Conservation (phyloP, 2,888 invertebrate species). For the Xestia xanthographa region DNA sequence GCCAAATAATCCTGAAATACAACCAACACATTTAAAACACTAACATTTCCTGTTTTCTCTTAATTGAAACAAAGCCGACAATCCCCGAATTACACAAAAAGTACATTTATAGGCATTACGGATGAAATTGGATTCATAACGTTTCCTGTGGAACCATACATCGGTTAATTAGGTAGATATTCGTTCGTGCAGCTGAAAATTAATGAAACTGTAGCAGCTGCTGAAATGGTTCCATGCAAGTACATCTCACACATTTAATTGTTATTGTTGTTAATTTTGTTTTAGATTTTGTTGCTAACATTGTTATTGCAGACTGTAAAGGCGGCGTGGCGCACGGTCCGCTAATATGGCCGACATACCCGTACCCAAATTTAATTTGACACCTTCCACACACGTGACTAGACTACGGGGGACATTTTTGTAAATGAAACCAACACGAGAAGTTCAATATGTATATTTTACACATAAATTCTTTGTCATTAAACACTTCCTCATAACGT, state of each 20-base stretch:
- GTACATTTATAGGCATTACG: background rate
- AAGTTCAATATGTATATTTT: constrained; percentile 78
- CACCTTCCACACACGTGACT: constrained; percentile 56
- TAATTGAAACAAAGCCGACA: background rate
- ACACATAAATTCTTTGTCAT: constrained; percentile 87
- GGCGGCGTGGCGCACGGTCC: constrained; percentile 41
- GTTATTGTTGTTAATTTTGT: constrained; percentile 64
- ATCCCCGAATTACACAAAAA: background rate
- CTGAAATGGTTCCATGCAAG: constrained; percentile 36
- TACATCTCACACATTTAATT: constrained; percentile 52
- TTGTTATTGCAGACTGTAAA: constrained; percentile 42
- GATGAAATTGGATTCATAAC: constrained; percentile 27
- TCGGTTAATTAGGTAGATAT: constrained; percentile 51
- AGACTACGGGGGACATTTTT: constrained; percentile 11
- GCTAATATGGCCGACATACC: constrained; percentile 29
- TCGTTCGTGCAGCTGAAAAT: constrained; percentile 51
- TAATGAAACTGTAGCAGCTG: constrained; percentile 60
- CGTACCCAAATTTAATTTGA: constrained; percentile 59
- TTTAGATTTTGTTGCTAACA: constrained; percentile 60
- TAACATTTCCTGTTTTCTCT: background rate
- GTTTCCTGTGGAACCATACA: constrained; percentile 39
- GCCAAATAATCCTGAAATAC: background rate
- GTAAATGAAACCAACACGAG: constrained; percentile 63
- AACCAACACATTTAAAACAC: background rate
- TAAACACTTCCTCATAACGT: constrained; percentile 84